Base-by-base conservation (phyloP, 2,113 vertebrate genomes). In the Calidris pugnax region DNA sequence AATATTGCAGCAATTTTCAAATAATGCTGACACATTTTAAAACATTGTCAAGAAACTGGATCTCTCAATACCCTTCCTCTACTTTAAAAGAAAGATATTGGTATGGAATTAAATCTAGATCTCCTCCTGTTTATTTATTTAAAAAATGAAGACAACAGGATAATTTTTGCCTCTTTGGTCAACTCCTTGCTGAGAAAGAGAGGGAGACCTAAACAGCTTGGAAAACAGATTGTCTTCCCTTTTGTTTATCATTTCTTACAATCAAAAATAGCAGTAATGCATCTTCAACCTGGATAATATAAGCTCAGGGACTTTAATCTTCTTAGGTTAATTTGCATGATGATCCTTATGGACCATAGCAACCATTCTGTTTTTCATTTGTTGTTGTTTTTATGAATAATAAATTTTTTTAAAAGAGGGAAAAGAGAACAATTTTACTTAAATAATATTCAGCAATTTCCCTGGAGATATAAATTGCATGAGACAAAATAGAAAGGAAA, bases 271-370 rank as follows among this genome's bases (percentile, higher is more conserved):
- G 15, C 77, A 81, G 28, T 72, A 91, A 84, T 92, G n/a, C 59
- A 85, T 89, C 73, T 79, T 86, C 82, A 95, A 56, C n/a, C 35
- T 66, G 41, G 22, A 85, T 92, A 94, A 95, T 72, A 72, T 51
- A 78, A 89, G 55, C 57, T 86, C 39, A 48, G 92, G 57, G 87
- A 92, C 35, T 83, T 95, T 87, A 87, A 88, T 96, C 48, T 94
- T 94, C 78, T 87, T 87, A 51, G 37, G 55, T 66, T 95, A 96
- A 96, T 97, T 96, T 97, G 30, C 88, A 88, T 85, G 21, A 80
- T 81, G 66, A 85, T 89, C 63, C 30, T 73, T 64, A 81, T 39
- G 63, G 64, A 72, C 27, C 56, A 43, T 59, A 95, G 77, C 19
- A 83, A 47, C 11, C 5, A 82, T 77, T 35, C 32, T 62, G n/a